Base-by-base conservation (phyloP, 1,140 invertebrate genomes). In the Eurosta solidaginis region DNA sequence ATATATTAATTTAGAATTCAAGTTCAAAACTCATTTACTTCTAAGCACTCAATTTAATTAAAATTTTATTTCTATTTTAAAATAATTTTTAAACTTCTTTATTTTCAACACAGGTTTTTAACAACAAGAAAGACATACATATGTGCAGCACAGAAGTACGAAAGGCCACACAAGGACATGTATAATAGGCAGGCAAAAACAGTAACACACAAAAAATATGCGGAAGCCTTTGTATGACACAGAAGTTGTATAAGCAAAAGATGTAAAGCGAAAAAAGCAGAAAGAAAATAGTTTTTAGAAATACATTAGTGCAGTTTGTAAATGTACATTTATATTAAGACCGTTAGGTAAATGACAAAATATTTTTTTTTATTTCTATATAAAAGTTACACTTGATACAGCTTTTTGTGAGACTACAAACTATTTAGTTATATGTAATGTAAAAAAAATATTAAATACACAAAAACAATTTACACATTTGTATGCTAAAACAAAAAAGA, bases 241-340 rank as follows among this genome's bases (percentile, higher is more conserved):
- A 68, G n/a, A 4, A 7, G 10, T 40, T 27, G 33, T 20, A 68
- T 42, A 68, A 74, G 7, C n/a, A 20, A 40, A 59, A 68, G 76
- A 78, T 45, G 54, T 17, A 20, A 73, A 83, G 81, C 63, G 63
- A 81, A 10, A 49, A 17, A 52, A 52, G 17, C 17, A 2, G 50
- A 54, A 54, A 25, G 5, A 20, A 68, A 36, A 68, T 80, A 78
- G 76, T 78, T 80, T 80, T 83, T 79, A 77, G 79, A 82, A 77
- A 80, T 22, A 29, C 59, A 33, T 68, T 17, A 68, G 59, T 33
- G 27, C 33, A 59, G 54, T 29, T n/a, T n/a, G 59, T 7, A 68
- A 68, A 68, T 40, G 33, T 68, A 42, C 33, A 36, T 12, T 40
- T n/a, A n/a, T n/a, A n/a, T n/a, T 33, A 68, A 68, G 33, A 33